These are phyloP conservation scores for Callaeas wilsoni DNA, from an alignment of 2,113 vertebrate genomes.

Conservation along the genomic window DNA sequence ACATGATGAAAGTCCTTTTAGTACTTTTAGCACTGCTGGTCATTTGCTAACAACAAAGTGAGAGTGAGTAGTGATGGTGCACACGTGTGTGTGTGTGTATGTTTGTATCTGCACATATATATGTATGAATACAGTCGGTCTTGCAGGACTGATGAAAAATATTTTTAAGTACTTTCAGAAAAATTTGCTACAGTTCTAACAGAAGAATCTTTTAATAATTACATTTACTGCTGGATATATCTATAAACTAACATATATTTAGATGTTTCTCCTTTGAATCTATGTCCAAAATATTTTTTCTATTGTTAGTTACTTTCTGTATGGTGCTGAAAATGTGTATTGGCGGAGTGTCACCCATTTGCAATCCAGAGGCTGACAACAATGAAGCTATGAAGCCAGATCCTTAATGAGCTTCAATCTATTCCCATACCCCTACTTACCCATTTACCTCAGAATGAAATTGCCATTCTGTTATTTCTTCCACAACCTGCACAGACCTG, in stretches of 20 bases:
- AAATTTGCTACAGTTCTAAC: not conserved
- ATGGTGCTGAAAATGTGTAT: not conserved
- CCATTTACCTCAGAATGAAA: not conserved
- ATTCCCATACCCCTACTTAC: not conserved
- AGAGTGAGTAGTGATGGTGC: not conserved
- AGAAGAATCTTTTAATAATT: not conserved
- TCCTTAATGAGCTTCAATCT: not conserved
- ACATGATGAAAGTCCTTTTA: not conserved
- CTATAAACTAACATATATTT: not conserved
- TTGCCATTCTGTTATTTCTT: not conserved
- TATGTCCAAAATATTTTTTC: not conserved
- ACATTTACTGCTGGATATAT: not conserved
- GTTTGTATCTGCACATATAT: not conserved
- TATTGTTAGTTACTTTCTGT: not conserved
- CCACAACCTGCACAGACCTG: not conserved
- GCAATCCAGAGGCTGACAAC: not conserved
- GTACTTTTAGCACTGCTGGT: not conserved
- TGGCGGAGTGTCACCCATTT: not conserved
- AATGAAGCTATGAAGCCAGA: not conserved
- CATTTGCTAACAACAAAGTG: not conserved
- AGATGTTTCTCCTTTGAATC: not conserved
- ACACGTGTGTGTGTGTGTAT: accelerated
- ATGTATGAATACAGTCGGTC: not conserved
- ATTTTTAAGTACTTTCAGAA: not conserved
- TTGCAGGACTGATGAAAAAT: not conserved